Evolutionary conservation across 1,140 invertebrate genomes (phyloP), one percentile per base, ranked within the genome.

Genomic region (Brachionus sp.): DNA sequence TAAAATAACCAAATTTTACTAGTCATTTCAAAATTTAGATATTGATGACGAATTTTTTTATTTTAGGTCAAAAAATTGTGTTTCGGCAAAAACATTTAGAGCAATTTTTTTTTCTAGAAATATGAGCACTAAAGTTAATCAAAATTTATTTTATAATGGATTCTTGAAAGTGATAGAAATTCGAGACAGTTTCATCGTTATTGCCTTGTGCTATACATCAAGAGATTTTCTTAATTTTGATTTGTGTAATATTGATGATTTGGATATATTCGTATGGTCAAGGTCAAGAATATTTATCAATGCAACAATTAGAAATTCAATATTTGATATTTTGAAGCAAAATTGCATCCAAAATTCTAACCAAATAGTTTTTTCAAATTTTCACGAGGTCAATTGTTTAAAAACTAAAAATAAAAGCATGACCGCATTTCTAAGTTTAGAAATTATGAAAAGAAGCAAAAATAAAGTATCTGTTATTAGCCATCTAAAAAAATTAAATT

Each of bases 221-320:
- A 39, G 12, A 12, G 39, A 19, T 2, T n/a, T 19, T 42, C 5
- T 57, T n/a, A 9, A 23, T 19, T 7, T 4, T 19, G 19, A 57
- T 57, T n/a, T 19, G 16, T 75, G 70, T 23, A 42, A 42, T 13
- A 7, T 46, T 3, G 70, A 75, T 25, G 12, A 75, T 12, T 46
- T 75, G 9, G 70, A 75, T 25, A 46, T 75, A 23, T 75, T 75
- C 23, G 4, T 75, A 25, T 75, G 39, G 70, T 75, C 70, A 10
- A 75, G 19, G n/a, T 25, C 39, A 2, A 75, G 5, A 75, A 46
- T 44, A 25, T 39, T n/a, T 25, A 0, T 46, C 12, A 39, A 35
- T 39, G 7, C 29, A 10, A 37, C 25, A 33, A 23, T n/a, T 1
- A 33, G 16, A 66, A 16, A 16, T 23, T 5, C 9, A 5, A 16